A percentile compares a stretch with the other conserved stretches of the same genome.
Evolutionary conservation across 1,140 invertebrate species (phyloP).

Genomic region (Micrasema minimum): DNA sequence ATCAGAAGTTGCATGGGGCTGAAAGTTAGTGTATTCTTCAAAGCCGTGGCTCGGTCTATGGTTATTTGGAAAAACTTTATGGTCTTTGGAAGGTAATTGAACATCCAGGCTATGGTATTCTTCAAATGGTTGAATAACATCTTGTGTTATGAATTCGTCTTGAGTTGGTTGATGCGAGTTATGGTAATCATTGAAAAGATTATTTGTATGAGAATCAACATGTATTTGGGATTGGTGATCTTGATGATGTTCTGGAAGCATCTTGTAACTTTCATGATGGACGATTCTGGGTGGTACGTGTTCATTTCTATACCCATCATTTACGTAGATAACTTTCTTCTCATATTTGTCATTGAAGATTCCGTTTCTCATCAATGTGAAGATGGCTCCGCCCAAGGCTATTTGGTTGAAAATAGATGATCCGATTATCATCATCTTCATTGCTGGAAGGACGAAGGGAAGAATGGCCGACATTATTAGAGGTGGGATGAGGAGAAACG

Average conservation of each 20-base stretch:
- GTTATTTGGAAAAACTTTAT: no score
- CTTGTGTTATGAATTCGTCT: background rate
- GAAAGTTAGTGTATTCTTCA: background rate
- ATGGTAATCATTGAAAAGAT: background rate
- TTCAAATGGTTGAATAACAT: background rate
- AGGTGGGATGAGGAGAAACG: constrained; percentile 61
- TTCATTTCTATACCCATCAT: constrained; percentile 61
- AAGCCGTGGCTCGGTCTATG: background rate
- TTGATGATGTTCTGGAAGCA: background rate
- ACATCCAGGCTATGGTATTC: background rate
- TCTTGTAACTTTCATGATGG: constrained; percentile 36
- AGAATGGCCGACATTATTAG: constrained; percentile 65
- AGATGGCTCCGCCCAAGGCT: constrained; percentile 62
- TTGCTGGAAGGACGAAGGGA: constrained; percentile 63
- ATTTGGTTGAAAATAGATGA: constrained; percentile 63
- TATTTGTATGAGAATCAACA: background rate
- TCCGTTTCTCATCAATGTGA: constrained; percentile 64
- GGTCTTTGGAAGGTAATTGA: background rate
- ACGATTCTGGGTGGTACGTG: constrained; percentile 48
- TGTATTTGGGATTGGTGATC: background rate
- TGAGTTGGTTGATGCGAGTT: background rate
- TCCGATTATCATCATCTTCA: constrained; percentile 63
- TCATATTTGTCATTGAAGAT: constrained; percentile 62
- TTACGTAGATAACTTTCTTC: constrained; percentile 63
- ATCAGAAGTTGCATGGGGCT: no score